These are phyloP conservation scores for Telenomus remus DNA, from an alignment of 1,140 invertebrate species.

Conservation along the genomic window DNA sequence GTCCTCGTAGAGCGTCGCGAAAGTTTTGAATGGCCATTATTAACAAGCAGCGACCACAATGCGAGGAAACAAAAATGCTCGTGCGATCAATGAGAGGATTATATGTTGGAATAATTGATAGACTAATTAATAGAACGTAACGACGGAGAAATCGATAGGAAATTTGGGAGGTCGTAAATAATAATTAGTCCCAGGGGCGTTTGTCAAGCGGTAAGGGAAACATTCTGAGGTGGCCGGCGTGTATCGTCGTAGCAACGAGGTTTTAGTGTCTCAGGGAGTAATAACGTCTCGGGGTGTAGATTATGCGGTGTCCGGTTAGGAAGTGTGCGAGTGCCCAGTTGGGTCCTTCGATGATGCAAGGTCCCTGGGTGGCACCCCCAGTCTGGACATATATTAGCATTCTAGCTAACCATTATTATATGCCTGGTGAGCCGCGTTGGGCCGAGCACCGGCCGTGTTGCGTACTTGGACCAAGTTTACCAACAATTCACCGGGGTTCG, in stretches of 20 bases:
- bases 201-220: slow-evolving; percentile 35
- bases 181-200: slow-evolving; percentile 50
- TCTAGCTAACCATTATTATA: slow-evolving; percentile 76
- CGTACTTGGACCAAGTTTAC: slow-evolving; percentile 76
- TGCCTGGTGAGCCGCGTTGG: slow-evolving; percentile 72
- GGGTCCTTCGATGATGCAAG: slow-evolving; percentile 75
- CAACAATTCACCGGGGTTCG: slow-evolving; percentile 75
- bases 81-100: no score
- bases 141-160: slow-evolving; percentile 21
- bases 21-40: slow-evolving; percentile 57
- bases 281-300: slow-evolving; percentile 75
- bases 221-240: slow-evolving; percentile 40
- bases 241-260: slow-evolving; percentile 49
- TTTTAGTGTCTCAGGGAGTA: slow-evolving; percentile 75
- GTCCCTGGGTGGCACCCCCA: slow-evolving; percentile 72
- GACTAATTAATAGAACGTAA: slow-evolving; percentile 1
- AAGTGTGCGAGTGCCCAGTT: slow-evolving; percentile 72
- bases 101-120: no score
- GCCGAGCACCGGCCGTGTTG: slow-evolving; percentile 70
- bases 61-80: no score
- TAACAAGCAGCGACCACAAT: neutral
- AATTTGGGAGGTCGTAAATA: slow-evolving; percentile 36
- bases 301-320: slow-evolving; percentile 73
- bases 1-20: slow-evolving; percentile 52
- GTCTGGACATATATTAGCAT: slow-evolving; percentile 76